Evolutionary conservation across 2,888 invertebrate species (phyloP), one percentile per base, ranked within the genome.

Genomic region (Drosophila hamatofila): DNA sequence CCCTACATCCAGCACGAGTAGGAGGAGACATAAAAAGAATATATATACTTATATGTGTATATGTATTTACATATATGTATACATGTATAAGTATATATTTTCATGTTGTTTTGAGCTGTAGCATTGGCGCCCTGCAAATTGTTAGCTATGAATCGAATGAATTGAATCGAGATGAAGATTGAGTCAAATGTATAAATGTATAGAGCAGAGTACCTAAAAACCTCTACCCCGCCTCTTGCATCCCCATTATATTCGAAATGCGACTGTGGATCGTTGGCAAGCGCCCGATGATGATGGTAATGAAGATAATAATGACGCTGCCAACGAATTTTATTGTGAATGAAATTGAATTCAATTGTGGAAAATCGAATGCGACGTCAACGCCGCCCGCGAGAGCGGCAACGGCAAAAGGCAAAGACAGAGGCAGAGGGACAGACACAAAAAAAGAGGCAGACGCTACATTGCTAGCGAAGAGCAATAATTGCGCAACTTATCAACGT

Each of bases 101-200:
- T 72, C 68, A 75, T 73, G 78, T 83, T 79, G 75, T 87, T 81
- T 77, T 77, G 71, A 84, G 68, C 65, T 54, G 35, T 49, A 46
- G 61, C 69, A 63, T 65, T 74, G 84, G 84, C 84, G 89, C 87
- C 87, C 81, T 77, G 79, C 81, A 81, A 89, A 89, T 83, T 79
- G 84, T 68, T 79, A 68, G 81, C 73, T 75, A 84, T 87, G 87
- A 89, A 87, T 88, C 66, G 76, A 75, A 69, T 75, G 74, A 78
- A 74, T 69, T 70, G 77, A 79, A 67, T 69, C 49, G 54, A 74
- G 42, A 55, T 58, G 51, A 63, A 72, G 67, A 65, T 56, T 68
- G 62, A 71, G 56, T 57, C 71, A 56, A 70, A 71, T 81, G 73
- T 54, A n/a, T n/a, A 56, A 70, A 71, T 81, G 73, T 54, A n/a